phyloP scores from a whole-genome alignment of 2,888 invertebrate genomes.

The Euclidia mi region DNA sequence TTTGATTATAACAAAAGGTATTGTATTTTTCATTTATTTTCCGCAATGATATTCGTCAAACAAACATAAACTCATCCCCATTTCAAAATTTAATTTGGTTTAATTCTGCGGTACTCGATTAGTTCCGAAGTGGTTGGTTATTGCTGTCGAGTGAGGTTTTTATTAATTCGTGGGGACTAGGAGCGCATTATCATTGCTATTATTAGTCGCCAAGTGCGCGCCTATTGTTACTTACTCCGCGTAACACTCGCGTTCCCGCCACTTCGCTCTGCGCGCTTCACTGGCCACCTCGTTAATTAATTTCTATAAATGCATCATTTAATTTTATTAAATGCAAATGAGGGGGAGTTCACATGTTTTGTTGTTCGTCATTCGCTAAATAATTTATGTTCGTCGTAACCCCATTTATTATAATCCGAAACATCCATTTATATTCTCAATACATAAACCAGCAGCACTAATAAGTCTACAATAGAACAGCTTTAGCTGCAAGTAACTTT shows the following conservation, averaged over 20 bases:
- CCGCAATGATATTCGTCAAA: slow-evolving; percentile 35
- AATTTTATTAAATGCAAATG: slow-evolving; percentile 90
- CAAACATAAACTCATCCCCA: slow-evolving; percentile 64
- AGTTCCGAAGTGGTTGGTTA: slow-evolving; percentile 84
- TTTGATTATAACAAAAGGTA: slow-evolving; percentile 7
- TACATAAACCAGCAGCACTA: slow-evolving; percentile 18
- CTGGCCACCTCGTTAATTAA: slow-evolving; percentile 88
- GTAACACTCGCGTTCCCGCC: slow-evolving; percentile 53
- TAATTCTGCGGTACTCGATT: slow-evolving; percentile 79
- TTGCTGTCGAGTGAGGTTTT: slow-evolving; percentile 87
- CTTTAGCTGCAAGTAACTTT: slow-evolving; percentile 43
- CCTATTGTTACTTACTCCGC: slow-evolving; percentile 63
- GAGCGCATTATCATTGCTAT: slow-evolving; percentile 81
- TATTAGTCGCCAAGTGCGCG: slow-evolving; percentile 70
- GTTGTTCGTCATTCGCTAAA: slow-evolving; percentile 66
- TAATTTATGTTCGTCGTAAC: slow-evolving; percentile 63
- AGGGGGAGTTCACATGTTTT: slow-evolving; percentile 79
- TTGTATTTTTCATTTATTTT: slow-evolving; percentile 44
- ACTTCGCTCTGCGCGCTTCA: slow-evolving; percentile 82
- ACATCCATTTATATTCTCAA: slow-evolving; percentile 28
- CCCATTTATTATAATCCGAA: slow-evolving; percentile 52
- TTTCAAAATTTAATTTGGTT: slow-evolving; percentile 81
- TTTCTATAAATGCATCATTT: slow-evolving; percentile 89
- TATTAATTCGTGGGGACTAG: slow-evolving; percentile 86
- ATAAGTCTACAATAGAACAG: slow-evolving; percentile 27